Conservation (phyloP, 35 echinoderm and acorn worm genomes). For the Strongylocentrotus purpuratus region DNA sequence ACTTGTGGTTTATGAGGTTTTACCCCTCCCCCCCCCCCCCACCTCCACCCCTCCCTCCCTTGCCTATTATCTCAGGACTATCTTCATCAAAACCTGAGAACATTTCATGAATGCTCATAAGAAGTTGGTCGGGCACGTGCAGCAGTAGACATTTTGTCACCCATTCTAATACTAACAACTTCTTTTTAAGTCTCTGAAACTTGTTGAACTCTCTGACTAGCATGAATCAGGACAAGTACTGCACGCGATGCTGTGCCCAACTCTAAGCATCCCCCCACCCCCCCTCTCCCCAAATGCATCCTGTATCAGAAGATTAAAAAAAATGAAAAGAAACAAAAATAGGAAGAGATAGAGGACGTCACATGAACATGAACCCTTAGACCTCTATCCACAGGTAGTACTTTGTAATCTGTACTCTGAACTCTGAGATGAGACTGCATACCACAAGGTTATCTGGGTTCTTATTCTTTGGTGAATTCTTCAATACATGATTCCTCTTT, state of each 20-base stretch:
- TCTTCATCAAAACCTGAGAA: background rate
- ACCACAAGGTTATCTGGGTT: too few species aligned
- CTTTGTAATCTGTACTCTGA: too few species aligned
- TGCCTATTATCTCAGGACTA: background rate
- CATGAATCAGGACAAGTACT: background rate
- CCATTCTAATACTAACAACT: background rate
- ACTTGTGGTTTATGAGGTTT: background rate
- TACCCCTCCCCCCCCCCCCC: background rate
- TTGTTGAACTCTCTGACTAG: too few species aligned
- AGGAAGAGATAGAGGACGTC: background rate
- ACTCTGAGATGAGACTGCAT: too few species aligned
- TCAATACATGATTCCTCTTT: too few species aligned
- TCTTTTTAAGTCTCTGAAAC: background rate
- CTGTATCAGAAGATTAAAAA: background rate
- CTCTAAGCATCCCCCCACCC: background rate
- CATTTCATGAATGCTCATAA: background rate
- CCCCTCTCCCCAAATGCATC: background rate
- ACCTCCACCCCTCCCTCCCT: too few species aligned
- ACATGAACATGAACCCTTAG: background rate
- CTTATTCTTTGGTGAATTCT: too few species aligned
- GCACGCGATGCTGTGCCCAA: background rate
- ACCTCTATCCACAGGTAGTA: background rate
- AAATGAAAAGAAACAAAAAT: background rate
- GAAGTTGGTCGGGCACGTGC: background rate
- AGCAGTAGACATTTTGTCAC: background rate